These are phyloP conservation scores for Lanistes nyassanus DNA, from an alignment of 1,140 invertebrate species.

Conservation along the genomic window DNA sequence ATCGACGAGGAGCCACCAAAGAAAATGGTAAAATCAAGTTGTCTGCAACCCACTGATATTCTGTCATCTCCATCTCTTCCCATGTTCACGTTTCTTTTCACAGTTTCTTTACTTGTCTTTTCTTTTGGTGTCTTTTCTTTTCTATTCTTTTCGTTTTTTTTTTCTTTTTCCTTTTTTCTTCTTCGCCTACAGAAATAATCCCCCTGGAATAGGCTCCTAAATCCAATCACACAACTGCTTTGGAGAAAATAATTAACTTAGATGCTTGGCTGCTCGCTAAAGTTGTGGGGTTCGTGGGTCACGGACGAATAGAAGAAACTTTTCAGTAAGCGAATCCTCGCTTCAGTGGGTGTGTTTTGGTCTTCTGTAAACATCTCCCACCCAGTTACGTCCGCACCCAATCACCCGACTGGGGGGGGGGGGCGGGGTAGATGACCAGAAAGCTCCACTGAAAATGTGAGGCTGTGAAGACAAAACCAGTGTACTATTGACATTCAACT, in stretches of 20 bases:
- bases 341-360: not conserved
- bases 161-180: not conserved
- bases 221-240: not conserved
- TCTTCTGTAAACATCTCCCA: too few relatives aligned
- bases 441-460: too few relatives aligned
- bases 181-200: not conserved
- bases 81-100: not conserved
- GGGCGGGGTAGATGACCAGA: too few relatives aligned
- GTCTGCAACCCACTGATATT: too few relatives aligned
- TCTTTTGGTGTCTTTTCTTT: not conserved
- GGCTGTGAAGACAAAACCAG: too few relatives aligned
- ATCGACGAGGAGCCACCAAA: slow-evolving; percentile 7
- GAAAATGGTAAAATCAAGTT: not conserved
- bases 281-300: too few relatives aligned
- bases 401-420: too few relatives aligned
- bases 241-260: too few relatives aligned
- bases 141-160: not conserved
- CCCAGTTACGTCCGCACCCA: too few relatives aligned
- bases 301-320: too few relatives aligned
- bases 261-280: too few relatives aligned
- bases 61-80: not conserved
- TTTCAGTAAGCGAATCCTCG: not conserved
- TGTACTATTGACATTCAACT: too few relatives aligned
- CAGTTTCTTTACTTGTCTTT: not conserved
- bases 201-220: not conserved